Conservation (phyloP, 2,113 vertebrate genomes). For the Columba livia region DNA sequence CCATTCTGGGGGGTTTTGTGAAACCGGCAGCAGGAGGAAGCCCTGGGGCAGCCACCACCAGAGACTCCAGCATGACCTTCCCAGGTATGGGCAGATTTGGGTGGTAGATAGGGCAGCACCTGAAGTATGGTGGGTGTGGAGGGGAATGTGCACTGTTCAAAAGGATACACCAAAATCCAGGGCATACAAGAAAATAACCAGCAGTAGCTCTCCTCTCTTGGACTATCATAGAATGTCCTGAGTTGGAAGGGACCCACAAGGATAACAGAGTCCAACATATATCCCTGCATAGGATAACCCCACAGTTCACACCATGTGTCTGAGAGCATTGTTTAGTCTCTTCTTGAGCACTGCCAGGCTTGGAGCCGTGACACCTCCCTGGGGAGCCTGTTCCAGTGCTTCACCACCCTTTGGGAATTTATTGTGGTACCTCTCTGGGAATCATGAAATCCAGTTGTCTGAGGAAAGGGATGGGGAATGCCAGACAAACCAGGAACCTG, state of each 20-base stretch:
- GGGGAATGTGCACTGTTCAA: not conserved
- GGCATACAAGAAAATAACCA: not conserved
- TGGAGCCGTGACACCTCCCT: too few species aligned
- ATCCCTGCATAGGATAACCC: too few species aligned
- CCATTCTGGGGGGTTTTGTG: not conserved
- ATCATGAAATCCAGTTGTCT: not conserved
- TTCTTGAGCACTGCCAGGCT: too few species aligned
- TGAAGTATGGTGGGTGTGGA: accelerated
- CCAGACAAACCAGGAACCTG: not conserved
- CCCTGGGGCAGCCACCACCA: not conserved
- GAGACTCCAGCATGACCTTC: not conserved
- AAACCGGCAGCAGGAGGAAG: not conserved
- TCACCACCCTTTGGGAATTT: not conserved
- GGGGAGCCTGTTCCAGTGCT: too few species aligned
- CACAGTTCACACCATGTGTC: too few species aligned
- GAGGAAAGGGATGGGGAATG: not conserved
- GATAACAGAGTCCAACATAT: too few species aligned
- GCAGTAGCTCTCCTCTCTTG: not conserved
- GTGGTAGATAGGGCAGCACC: not conserved
- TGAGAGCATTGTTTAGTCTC: too few species aligned
- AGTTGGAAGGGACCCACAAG: too few species aligned
- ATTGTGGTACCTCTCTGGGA: not conserved
- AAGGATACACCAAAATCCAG: not conserved
- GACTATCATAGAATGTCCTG: not conserved
- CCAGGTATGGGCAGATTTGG: not conserved